Conservation (phyloP, 2,113 vertebrate genomes). For the Channa argus region DNA sequence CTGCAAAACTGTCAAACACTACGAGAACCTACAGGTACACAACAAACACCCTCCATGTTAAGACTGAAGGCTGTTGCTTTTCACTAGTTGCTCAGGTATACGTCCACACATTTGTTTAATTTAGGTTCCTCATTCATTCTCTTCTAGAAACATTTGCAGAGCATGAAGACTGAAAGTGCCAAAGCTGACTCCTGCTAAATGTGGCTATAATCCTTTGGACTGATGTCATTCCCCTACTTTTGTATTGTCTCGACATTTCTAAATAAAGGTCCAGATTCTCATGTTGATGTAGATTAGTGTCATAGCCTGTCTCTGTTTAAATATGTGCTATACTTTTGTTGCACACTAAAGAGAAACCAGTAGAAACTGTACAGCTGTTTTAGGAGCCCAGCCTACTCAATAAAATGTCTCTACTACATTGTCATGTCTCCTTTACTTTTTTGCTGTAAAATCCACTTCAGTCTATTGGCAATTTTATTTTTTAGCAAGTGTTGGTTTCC, state of each 20-base stretch:
- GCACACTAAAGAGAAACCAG: not conserved
- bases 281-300: conserved; percentile 7
- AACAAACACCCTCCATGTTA: no score
- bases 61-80: no score
- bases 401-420: conserved; percentile 29
- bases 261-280: conserved; percentile 45
- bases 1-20: conserved; percentile 76
- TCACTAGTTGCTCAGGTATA: no score
- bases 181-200: conserved; percentile 24
- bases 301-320: not conserved
- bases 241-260: conserved; percentile 22
- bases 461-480: no score
- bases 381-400: not conserved
- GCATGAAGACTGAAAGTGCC: not conserved
- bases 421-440: not conserved
- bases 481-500: no score
- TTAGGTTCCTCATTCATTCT: not conserved
- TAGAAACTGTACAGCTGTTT: not conserved
- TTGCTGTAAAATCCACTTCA: no score
- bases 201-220: not conserved
- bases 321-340: not conserved
- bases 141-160: conserved; percentile 63
- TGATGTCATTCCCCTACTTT: conserved; percentile 14
- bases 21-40: conserved; percentile 70
- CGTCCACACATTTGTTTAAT: not conserved